A percentile compares a stretch with the other conserved stretches of the same genome.
phyloP scores from a whole-genome alignment of 2,113 vertebrate genomes.

The Forbesichthys agassizii region DNA sequence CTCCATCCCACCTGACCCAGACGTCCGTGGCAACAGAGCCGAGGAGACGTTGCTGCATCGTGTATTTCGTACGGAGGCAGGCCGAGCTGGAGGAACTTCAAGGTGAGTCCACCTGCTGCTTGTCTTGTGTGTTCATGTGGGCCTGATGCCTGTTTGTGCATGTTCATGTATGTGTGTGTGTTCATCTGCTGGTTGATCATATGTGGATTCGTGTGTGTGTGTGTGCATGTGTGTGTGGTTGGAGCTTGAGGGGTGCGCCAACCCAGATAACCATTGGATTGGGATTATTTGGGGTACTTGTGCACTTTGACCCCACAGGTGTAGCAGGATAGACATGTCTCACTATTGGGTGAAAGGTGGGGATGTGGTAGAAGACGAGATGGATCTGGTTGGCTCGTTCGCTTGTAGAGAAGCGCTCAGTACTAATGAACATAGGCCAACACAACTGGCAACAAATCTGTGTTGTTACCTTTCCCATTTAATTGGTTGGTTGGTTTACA shows the following conservation, averaged over 20 bases:
- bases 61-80: constrained; percentile 14
- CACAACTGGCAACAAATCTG: too few species aligned
- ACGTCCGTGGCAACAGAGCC: constrained; percentile 27
- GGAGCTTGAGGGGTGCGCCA: not conserved
- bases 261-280: too few species aligned
- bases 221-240: not conserved
- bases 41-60: constrained; percentile 38
- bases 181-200: not conserved
- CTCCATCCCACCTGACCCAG: constrained; percentile 40
- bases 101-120: constrained; percentile 50
- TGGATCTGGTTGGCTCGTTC: too few species aligned
- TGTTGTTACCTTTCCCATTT: too few species aligned
- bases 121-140: not conserved
- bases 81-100: constrained; percentile 10
- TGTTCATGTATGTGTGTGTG: not conserved
- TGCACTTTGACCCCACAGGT: too few species aligned
- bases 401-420: too few species aligned
- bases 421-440: too few species aligned
- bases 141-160: not conserved
- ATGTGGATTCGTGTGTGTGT: not conserved
- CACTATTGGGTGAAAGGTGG: too few species aligned
- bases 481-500: too few species aligned
- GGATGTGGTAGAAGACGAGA: too few species aligned
- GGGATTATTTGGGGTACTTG: too few species aligned
- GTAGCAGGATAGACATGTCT: too few species aligned